A percentile compares a stretch with the other conserved stretches of the same genome.
These are phyloP conservation scores for Tragelaphus scriptus DNA, from an alignment of 2,113 vertebrate genomes.

Conservation along the genomic window DNA sequence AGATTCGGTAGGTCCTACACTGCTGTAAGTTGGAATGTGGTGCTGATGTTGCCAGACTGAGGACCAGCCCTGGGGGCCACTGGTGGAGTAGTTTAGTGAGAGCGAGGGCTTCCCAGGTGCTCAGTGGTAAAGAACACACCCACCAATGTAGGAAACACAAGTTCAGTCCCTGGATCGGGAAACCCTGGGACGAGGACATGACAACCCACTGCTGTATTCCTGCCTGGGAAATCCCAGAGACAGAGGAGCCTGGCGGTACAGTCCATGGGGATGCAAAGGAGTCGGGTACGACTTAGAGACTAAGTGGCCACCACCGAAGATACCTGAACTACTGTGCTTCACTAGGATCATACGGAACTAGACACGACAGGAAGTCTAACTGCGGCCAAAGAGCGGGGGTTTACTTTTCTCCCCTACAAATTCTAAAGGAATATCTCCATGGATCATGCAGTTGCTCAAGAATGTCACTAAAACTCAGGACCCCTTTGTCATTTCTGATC, in stretches of 20 bases:
- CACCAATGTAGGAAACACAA: neutral
- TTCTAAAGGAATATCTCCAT: neutral
- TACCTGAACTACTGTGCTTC: neutral
- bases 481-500: too few species aligned
- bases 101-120: neutral
- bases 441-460: neutral
- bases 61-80: too few species aligned
- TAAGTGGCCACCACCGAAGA: neutral
- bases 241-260: neutral
- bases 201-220: neutral
- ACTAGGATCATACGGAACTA: neutral
- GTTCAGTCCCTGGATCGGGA: neutral
- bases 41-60: neutral
- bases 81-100: accelerated
- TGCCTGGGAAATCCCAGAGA: neutral
- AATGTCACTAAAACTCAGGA: neutral
- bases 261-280: neutral
- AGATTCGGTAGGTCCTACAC: neutral
- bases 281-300: neutral
- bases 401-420: neutral
- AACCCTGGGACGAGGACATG: accelerated
- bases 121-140: neutral
- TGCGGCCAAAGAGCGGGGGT: neutral
- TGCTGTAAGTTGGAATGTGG: neutral
- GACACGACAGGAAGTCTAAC: neutral